Evolutionary conservation across 2,888 invertebrate genomes (phyloP).

Genomic region (Timandra comae): DNA sequence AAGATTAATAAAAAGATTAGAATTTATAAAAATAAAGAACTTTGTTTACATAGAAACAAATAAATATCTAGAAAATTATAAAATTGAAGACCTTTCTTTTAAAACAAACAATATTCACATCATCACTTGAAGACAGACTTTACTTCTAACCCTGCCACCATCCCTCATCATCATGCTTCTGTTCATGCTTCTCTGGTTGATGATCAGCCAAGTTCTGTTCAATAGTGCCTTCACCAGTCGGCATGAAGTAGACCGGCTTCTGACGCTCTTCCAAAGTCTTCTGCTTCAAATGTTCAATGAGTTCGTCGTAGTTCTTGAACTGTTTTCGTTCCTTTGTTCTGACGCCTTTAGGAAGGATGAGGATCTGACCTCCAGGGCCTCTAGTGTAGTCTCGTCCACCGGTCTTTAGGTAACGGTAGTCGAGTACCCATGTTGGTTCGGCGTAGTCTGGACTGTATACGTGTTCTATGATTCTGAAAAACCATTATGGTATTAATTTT

Average conservation of each 20-base stretch:
- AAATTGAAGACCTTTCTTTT: too few species aligned
- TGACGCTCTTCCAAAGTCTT: slow-evolving; percentile 34
- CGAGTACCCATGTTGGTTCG: slow-evolving; percentile 52
- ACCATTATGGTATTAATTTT: too few species aligned
- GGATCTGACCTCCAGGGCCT: slow-evolving; percentile 54
- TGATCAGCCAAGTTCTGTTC: background rate
- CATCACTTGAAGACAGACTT: too few species aligned
- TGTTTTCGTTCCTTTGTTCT: slow-evolving; percentile 40
- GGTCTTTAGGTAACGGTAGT: slow-evolving; percentile 59
- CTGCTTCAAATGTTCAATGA: slow-evolving; percentile 50
- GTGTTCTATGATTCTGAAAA: slow-evolving; percentile 46
- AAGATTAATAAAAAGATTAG: too few species aligned
- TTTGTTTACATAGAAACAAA: too few species aligned
- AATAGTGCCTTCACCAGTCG: slow-evolving; percentile 13
- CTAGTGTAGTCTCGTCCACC: slow-evolving; percentile 60
- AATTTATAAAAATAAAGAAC: too few species aligned
- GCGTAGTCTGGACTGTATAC: slow-evolving; percentile 54
- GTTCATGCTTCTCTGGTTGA: slow-evolving; percentile 1
- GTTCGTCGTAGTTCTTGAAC: slow-evolving; percentile 45
- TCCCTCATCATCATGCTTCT: slow-evolving; percentile 4
- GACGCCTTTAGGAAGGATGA: slow-evolving; percentile 50
- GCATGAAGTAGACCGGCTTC: slow-evolving; percentile 18
- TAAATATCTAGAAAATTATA: too few species aligned
- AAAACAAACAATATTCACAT: too few species aligned
- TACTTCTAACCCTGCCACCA: slow-evolving; percentile 1